Percentiles rank a stretch among this genome's conserved stretches.
These are phyloP conservation scores for Hetaerina americana DNA, from an alignment of 1,140 invertebrate genomes.

Conservation along the genomic window DNA sequence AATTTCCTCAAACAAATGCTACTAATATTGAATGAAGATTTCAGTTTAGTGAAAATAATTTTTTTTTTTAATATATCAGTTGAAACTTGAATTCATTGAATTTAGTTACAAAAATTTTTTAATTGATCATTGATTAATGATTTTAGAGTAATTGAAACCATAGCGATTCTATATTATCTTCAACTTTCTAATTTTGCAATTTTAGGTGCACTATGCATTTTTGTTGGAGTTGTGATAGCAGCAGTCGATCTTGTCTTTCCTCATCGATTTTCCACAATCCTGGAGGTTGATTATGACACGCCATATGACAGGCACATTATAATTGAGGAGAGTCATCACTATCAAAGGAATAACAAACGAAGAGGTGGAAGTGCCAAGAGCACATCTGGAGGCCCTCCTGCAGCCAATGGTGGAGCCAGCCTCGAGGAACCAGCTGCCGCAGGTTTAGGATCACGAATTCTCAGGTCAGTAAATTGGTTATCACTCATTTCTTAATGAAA, in stretches of 20 bases:
- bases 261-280: constrained; percentile 79
- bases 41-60: too few relatives aligned
- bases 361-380: constrained; percentile 22
- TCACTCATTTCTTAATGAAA: too few relatives aligned
- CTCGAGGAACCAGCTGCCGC: constrained; percentile 43
- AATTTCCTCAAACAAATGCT: too few relatives aligned
- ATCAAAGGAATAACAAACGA: constrained; percentile 45
- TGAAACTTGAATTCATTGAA: background rate
- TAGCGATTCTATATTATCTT: background rate
- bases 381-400: constrained; percentile 7
- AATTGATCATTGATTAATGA: background rate
- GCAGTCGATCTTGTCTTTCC: constrained; percentile 74
- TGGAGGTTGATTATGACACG: constrained; percentile 89
- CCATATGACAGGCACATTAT: constrained; percentile 86
- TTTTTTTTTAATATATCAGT: background rate
- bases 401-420: constrained; percentile 28
- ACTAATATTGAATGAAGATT: too few relatives aligned
- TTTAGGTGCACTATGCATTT: constrained; percentile 59
- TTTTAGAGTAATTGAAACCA: background rate
- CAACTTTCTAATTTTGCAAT: constrained; percentile 22
- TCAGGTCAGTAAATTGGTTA: constrained; percentile 41
- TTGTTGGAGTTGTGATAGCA: constrained; percentile 62
- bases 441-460: constrained; percentile 42
- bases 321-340: constrained; percentile 71
- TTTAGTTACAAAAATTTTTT: background rate